Evolutionary conservation across 2,888 invertebrate genomes (phyloP), one percentile per base, ranked within the genome.

Genomic region (Spodoptera exigua): DNA sequence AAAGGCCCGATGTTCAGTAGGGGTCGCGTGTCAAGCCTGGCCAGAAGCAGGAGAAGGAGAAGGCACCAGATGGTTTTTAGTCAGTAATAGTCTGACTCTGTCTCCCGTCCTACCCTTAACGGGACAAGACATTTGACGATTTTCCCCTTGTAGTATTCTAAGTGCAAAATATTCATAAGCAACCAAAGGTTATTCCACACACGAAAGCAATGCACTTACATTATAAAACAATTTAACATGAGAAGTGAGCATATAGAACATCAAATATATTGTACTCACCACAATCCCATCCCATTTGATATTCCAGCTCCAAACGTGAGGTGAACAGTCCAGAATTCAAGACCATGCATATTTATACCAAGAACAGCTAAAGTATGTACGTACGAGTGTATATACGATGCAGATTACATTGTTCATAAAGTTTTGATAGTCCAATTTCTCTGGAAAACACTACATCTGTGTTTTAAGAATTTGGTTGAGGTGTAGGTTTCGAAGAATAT

Each of bases 261-360:
- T 52, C 1, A 74, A 65, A 65, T 73, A 64, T 72, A 73, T 69
- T 67, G 48, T 73, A 47, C 61, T 64, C 59, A 45, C 59, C 69
- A 72, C 56, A 60, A 73, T 59, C 74, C 74, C 62, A 76, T 76
- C 54, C 60, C 56, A 76, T 74, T 76, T 76, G 53, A 62, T 73
- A 74, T 74, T 74, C 61, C 66, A 61, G 59, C 47, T 65, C 45
- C 53, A 49, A 61, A 62, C 66, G 70, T 76, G 70, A 73, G 74
- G 65, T 74, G 62, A 60, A 46, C 57, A 76, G 70, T 62, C 61
- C 77, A 73, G 70, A 70, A 74, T 61, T 70, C 70, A 66, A 73
- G 62, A 57, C 58, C 62, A 73, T 74, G 77, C 76, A 74, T 74
- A 74, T 74, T 74, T 74, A 73, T 59, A 48, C 40, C 40, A 44